These are phyloP conservation scores for Nipponia nippon DNA, from an alignment of 2,113 vertebrate genomes.

Conservation along the genomic window DNA sequence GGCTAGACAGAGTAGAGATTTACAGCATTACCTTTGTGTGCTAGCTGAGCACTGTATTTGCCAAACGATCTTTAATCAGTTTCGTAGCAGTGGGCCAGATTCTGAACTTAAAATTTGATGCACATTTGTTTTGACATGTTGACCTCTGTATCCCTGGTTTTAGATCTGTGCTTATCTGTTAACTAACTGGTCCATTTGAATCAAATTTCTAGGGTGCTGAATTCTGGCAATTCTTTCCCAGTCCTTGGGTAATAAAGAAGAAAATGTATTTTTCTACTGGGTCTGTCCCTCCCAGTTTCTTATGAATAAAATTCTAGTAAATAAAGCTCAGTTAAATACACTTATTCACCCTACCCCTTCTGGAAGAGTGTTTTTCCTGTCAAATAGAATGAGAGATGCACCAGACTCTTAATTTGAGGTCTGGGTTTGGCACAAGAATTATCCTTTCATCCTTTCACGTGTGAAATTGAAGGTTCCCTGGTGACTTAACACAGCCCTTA, in stretches of 20 bases:
- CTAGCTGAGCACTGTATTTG: neutral
- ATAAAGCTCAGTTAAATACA: neutral
- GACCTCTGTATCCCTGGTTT: neutral
- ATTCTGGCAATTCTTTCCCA: neutral
- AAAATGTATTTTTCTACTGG: neutral
- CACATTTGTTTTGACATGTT: neutral
- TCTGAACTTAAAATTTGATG: neutral
- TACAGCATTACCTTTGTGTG: neutral
- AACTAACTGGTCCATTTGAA: neutral
- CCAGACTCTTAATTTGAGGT: neutral
- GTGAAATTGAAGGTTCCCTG: constrained; percentile 40
- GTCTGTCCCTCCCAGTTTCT: neutral
- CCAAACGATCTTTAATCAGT: neutral
- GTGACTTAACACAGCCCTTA: neutral
- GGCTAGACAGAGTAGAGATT: neutral
- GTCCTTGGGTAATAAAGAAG: neutral
- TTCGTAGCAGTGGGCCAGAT: accelerated
- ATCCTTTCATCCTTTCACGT: neutral
- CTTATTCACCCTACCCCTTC: neutral
- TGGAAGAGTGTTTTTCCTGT: neutral
- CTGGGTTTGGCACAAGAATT: constrained; percentile 8
- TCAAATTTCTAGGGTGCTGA: neutral
- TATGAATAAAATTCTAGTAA: neutral
- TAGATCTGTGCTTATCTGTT: neutral
- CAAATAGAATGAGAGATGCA: constrained; percentile 12